phyloP scores from a whole-genome alignment of 2,888 invertebrate genomes.

The Cephus rjabovi region DNA sequence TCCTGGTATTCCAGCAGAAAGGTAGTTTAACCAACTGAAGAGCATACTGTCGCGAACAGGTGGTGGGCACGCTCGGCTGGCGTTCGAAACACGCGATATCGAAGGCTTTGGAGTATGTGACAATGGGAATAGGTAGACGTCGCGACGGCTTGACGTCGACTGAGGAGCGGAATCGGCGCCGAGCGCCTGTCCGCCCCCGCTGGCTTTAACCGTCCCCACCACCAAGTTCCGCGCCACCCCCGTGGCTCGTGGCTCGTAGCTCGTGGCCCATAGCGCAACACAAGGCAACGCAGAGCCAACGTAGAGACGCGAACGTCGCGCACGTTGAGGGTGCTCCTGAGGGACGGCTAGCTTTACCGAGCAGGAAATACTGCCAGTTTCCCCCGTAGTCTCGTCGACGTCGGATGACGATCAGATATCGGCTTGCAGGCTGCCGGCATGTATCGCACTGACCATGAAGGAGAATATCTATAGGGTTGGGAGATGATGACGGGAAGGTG shows the following conservation, averaged over 20 bases:
- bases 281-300: conserved; percentile 1
- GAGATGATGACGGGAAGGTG: neutral
- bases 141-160: conserved; percentile 66
- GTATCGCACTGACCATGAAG: conserved; percentile 9
- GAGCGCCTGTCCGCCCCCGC: conserved; percentile 51
- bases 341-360: conserved; percentile 5
- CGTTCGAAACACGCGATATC: conserved; percentile 40
- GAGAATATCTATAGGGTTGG: conserved; percentile 5
- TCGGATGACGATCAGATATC: conserved; percentile 7
- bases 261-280: conserved; percentile 16
- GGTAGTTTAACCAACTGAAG: neutral
- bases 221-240: conserved; percentile 16
- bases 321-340: neutral
- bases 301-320: conserved; percentile 8
- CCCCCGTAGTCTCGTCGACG: conserved; percentile 11
- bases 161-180: conserved; percentile 53
- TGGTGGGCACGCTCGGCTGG: conserved; percentile 49
- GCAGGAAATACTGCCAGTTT: conserved; percentile 6
- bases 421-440: conserved; percentile 10
- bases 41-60: conserved; percentile 46
- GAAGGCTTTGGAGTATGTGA: conserved; percentile 18
- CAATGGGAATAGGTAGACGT: conserved; percentile 51
- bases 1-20: neutral
- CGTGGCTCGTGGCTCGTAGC: conserved; percentile 7
- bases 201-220: conserved; percentile 18